Base-by-base conservation (phyloP, 1,140 invertebrate species). In the Trachymyrmex cornetzi region DNA sequence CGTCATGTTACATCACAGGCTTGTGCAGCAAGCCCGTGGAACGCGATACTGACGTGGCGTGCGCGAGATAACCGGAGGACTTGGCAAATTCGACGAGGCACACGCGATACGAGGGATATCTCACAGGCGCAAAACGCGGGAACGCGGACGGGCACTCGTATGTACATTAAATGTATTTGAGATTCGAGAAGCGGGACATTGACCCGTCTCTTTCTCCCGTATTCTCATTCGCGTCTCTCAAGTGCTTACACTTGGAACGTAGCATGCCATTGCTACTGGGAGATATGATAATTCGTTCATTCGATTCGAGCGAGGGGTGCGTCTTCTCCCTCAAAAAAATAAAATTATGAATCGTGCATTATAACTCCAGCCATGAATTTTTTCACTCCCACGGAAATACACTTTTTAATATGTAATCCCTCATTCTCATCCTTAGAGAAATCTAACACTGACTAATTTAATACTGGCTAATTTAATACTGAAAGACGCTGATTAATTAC, bases 101-200 rank as follows among this genome's bases (percentile, higher is more conserved):
- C 14, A 50, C 61, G 61, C 44, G 44, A 44, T 14, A 11, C 44
- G 48, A 66, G 44, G 57, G 79, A 81, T 81, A 81, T 59, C 53
- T 71, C n/a, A 71, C 79, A n/a, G 30, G 63, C 63, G 34, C 64
- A 55, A 59, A 75, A 30, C 27, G 38, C 22, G 7, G 19, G 64
- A 22, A 55, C 27, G 27, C 77, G 67, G 48, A 19, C 14, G 11
- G 12, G 19, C 64, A 69, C 27, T 77, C 48, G 66, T 80, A 72
- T 38, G 61, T 80, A 77, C 55, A 63, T 91, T 89, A 91, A 90
- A 89, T 89, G 63, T 69, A 89, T 91, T 86, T 87, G 71, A 81
- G 80, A 91, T 72, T 61, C 77, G 44, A 85, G 85, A 81, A 88
- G 53, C 84, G 24, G 89, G 64, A 27, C 87, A 30, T 91, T 91